Conservation (phyloP, 37 sponge, comb jelly and placozoan species). For the Cladorhizidae sp. region DNA sequence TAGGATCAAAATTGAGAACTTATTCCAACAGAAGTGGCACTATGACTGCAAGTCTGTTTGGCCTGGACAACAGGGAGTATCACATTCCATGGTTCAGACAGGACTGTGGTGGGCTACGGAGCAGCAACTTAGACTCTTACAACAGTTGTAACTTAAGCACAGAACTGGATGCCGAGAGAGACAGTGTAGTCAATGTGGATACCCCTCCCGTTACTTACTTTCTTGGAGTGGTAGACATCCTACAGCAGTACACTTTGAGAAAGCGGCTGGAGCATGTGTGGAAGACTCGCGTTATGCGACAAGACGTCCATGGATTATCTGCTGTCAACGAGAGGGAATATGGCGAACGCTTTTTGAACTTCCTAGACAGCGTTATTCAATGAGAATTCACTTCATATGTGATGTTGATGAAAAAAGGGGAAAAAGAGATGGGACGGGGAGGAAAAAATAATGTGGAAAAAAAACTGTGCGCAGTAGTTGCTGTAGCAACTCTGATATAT, state of each 20-base stretch:
- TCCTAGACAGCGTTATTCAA: slow-evolving; percentile 43
- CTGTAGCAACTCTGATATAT: background rate
- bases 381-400: background rate
- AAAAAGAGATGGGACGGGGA: no score
- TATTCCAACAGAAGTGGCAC: background rate
- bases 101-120: slow-evolving; percentile 72
- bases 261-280: slow-evolving; percentile 76
- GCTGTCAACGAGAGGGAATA: slow-evolving; percentile 69
- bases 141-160: no score
- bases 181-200: background rate
- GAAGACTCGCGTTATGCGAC: slow-evolving; percentile 66
- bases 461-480: background rate
- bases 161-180: background rate
- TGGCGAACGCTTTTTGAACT: slow-evolving; percentile 58
- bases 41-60: background rate
- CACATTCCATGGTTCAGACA: slow-evolving; percentile 65
- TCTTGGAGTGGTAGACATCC: slow-evolving; percentile 90
- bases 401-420: background rate
- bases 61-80: background rate
- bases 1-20: background rate
- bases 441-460: no score
- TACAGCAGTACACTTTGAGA: slow-evolving; percentile 79
- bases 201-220: slow-evolving; percentile 67
- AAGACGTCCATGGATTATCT: slow-evolving; percentile 65
- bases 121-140: slow-evolving; percentile 35